These are phyloP conservation scores for Monopterus albus DNA, from an alignment of 2,113 vertebrate species.

Conservation along the genomic window DNA sequence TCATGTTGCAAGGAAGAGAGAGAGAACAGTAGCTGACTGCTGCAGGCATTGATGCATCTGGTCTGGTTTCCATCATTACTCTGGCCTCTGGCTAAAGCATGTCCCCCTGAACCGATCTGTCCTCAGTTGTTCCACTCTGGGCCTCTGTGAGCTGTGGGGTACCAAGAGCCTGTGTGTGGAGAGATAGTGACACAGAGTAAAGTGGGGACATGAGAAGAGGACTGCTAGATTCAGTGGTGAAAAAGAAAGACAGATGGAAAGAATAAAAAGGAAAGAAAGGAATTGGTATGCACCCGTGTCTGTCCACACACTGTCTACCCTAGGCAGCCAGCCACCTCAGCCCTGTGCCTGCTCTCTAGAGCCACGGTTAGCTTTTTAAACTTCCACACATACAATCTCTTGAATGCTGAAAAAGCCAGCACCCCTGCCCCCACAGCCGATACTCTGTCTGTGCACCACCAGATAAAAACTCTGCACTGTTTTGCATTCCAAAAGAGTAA, in stretches of 20 bases:
- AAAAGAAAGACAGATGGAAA: not conserved
- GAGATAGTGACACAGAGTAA: not conserved
- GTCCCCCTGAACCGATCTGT: conserved; percentile 68
- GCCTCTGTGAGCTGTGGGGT: conserved; percentile 36
- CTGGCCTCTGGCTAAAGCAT: conserved; percentile 67
- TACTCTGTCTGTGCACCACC: not conserved
- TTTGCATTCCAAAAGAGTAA: not conserved
- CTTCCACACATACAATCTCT: not conserved
- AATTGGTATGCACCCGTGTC: not conserved
- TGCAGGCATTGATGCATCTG: conserved; percentile 68
- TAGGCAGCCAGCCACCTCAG: not conserved
- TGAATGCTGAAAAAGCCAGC: not conserved
- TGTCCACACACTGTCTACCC: not conserved
- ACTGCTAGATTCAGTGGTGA: not conserved
- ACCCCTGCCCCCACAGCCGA: not conserved
- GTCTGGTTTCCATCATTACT: conserved; percentile 69
- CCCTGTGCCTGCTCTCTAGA: not conserved
- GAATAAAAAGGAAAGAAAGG: not conserved
- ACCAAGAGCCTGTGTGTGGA: not conserved
- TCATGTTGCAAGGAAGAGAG: conserved; percentile 53
- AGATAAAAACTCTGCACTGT: not conserved
- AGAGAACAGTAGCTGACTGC: conserved; percentile 57
- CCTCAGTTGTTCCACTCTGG: conserved; percentile 56
- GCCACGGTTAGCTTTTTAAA: not conserved
- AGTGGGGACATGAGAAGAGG: not conserved